phyloP scores from a whole-genome alignment of 2,113 vertebrate species.

The Herpailurus yagouaroundi region DNA sequence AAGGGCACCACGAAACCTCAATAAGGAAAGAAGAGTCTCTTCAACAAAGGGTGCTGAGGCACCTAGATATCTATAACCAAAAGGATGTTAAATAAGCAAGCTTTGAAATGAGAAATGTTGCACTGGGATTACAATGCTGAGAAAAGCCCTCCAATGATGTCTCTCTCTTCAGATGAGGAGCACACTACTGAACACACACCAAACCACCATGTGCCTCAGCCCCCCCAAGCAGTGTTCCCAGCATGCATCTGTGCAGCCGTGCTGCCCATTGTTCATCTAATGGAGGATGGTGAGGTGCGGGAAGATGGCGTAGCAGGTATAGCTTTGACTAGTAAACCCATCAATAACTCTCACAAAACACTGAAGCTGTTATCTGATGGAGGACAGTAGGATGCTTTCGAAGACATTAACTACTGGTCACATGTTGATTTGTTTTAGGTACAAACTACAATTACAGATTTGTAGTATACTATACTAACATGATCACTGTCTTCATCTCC shows the following conservation, averaged over 20 bases:
- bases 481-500: not conserved
- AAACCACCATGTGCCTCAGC: conserved; percentile 96
- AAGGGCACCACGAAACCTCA: not conserved
- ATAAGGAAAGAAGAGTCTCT: not conserved
- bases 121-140: not conserved
- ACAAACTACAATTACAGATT: not conserved
- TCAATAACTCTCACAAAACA: not conserved
- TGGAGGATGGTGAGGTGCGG: conserved; percentile 98
- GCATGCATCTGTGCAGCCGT: conserved; percentile 99
- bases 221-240: conserved; percentile 98
- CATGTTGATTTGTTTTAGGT: not conserved
- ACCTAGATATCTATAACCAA: not conserved
- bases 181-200: conserved; percentile 97
- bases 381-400: not conserved
- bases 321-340: not conserved
- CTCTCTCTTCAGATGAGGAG: conserved; percentile 91
- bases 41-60: not conserved
- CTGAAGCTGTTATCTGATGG: not conserved
- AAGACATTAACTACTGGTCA: not conserved
- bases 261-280: conserved; percentile 97
- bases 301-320: conserved; percentile 98
- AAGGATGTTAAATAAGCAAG: not conserved
- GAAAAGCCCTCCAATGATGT: not conserved
- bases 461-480: not conserved
- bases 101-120: not conserved